A percentile compares a stretch with the other conserved stretches of the same genome.
Evolutionary conservation across 2,113 vertebrate genomes (phyloP).

Genomic region (Elanus axillaris): DNA sequence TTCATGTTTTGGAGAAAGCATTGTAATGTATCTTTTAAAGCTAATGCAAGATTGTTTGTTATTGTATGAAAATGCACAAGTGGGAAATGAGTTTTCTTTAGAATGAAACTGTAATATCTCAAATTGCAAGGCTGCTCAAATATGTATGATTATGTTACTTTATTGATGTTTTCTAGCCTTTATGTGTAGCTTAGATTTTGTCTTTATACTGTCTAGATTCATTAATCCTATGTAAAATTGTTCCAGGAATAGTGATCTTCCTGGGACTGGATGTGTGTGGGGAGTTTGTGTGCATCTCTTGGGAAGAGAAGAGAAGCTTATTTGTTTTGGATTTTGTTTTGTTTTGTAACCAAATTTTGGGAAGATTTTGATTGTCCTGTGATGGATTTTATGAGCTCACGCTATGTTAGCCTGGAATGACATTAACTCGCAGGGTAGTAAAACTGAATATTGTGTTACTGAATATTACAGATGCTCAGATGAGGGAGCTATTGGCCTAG

Average conservation of each 20-base stretch:
- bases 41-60: background rate
- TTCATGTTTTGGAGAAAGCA: background rate
- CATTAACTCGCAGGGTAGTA: background rate
- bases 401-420: background rate
- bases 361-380: background rate
- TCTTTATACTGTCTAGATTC: background rate
- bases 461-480: constrained; percentile 35
- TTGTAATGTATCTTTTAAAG: background rate
- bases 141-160: background rate
- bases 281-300: background rate
- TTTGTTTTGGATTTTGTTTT: accelerated
- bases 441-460: background rate
- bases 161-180: background rate
- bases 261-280: too few species aligned
- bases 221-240: background rate
- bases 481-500: constrained; percentile 50
- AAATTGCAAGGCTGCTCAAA: background rate
- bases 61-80: background rate
- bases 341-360: background rate
- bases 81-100: background rate
- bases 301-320: background rate
- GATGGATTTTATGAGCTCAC: background rate
- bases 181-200: background rate
- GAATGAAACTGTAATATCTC: background rate
- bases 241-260: background rate